Evolutionary conservation across 2,113 vertebrate genomes (phyloP).

Genomic region (Callospermophilus lateralis): DNA sequence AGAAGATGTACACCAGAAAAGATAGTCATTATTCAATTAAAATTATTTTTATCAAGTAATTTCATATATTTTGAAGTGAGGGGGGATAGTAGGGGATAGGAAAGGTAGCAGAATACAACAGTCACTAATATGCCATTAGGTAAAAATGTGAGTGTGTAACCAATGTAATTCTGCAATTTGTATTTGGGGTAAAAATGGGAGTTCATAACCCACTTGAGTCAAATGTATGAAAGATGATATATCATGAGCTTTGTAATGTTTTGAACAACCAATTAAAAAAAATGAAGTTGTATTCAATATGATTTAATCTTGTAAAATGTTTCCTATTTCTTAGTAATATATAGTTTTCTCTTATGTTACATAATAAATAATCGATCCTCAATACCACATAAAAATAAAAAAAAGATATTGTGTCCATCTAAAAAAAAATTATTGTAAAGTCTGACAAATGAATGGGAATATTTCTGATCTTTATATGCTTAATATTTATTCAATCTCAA

Average conservation of each 20-base stretch:
- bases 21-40: not conserved
- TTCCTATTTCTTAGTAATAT: not conserved
- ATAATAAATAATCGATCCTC: not conserved
- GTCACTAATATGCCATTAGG: no score
- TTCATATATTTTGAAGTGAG: not conserved
- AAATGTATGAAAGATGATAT: no score
- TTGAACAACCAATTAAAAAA: no score
- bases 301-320: not conserved
- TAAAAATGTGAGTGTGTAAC: no score
- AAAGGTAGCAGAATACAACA: no score
- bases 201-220: no score
- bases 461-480: not conserved
- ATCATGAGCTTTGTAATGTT: no score
- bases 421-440: not conserved
- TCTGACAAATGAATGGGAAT: not conserved
- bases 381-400: no score
- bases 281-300: not conserved
- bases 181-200: no score
- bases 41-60: not conserved
- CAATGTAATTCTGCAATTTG: no score
- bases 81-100: no score
- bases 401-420: no score
- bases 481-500: not conserved
- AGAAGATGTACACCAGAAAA: not conserved
- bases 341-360: not conserved